Evolutionary conservation across 2,888 invertebrate species (phyloP), one percentile per base, ranked within the genome.

Genomic region (Chloromyia formosa): DNA sequence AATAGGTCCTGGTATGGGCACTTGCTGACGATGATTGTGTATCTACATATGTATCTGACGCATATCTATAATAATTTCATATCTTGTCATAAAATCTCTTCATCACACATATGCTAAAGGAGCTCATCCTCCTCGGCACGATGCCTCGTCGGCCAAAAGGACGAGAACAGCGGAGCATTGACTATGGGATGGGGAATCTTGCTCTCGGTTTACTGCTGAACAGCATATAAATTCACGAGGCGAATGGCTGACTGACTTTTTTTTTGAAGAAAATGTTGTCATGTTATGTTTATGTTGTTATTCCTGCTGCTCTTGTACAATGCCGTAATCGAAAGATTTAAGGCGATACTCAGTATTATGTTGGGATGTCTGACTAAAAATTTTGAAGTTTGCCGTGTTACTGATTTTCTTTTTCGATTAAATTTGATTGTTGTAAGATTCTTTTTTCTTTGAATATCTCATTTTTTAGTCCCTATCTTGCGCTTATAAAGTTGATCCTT

Each of bases 401-500:
- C 27, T 49, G 49, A 49, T 49, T 49, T 49, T 49, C 16, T 49
- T 49, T 49, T 49, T 49, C 49, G 3, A 35, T 35, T 2, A 35
- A 35, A 35, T 35, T 35, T 35, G 27, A 35, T 35, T 35, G 27
- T n/a, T n/a, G n/a, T n/a, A n/a, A 35, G 27, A 35, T 35, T 35
- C 27, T 7, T 35, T 35, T 35, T 7, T 35, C 7, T 35, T 35
- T 35, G 27, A 35, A 35, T 35, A 35, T 35, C 27, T 35, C 7
- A 35, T 35, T 35, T 35, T 35, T 35, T 35, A 2, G 27, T 4
- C 27, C 27, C 3, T 35, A 35, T 60, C 23, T 60, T 23, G 10
- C 23, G 60, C 23, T 60, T 60, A 60, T 60, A 23, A 60, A 60
- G 23, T 60, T 60, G 20, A 60, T 60, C 60, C 60, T n/a, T 60